Conservation (phyloP, 2,888 invertebrate species). For the Loripinus fragilis region DNA sequence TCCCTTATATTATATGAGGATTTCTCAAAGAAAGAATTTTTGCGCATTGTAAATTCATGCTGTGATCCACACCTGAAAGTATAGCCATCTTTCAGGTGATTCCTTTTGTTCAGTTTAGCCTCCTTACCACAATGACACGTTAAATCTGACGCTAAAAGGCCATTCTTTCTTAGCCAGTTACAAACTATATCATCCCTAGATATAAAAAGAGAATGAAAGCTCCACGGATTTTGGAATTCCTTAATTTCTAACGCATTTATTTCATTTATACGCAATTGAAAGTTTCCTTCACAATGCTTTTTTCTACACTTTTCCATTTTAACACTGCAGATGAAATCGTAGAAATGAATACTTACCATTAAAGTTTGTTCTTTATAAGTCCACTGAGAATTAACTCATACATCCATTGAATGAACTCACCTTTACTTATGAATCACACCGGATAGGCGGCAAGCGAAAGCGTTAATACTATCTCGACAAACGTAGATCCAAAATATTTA, state of each 20-base stretch:
- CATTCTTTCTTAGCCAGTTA: neutral
- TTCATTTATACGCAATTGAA: neutral
- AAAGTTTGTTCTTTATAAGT: too few relatives aligned
- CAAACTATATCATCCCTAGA: neutral
- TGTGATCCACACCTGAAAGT: neutral
- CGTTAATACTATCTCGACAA: too few relatives aligned
- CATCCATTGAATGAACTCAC: too few relatives aligned
- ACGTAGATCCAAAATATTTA: too few relatives aligned
- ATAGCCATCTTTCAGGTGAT: neutral
- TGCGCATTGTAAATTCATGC: constrained; percentile 1
- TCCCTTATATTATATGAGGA: too few relatives aligned
- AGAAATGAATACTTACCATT: too few relatives aligned
- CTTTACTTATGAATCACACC: too few relatives aligned
- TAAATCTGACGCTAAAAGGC: neutral
- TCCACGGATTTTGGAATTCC: neutral
- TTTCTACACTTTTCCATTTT: neutral
- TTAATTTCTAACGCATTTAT: neutral
- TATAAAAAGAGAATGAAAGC: neutral
- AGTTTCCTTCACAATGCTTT: neutral
- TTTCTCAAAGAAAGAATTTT: constrained; percentile 9
- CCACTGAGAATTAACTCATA: too few relatives aligned
- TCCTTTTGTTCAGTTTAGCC: neutral
- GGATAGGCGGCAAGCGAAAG: too few relatives aligned
- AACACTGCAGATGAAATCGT: neutral
- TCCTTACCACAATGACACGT: neutral